Evolutionary conservation across 53 echinoderm and acorn worm species (phyloP).

Genomic region (Holothuria scabra): DNA sequence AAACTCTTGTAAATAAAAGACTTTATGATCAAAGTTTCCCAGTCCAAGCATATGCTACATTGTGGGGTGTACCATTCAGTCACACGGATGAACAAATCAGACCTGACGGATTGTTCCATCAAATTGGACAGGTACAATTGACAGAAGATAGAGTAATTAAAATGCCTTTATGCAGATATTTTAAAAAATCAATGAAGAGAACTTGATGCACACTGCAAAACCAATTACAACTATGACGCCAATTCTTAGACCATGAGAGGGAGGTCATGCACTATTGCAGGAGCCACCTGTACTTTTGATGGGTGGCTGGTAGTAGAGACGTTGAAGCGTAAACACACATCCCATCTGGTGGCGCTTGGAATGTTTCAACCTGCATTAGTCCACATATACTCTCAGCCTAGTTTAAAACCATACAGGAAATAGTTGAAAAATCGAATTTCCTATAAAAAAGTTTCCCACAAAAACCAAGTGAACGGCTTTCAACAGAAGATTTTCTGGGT

Average conservation of each 20-base stretch:
- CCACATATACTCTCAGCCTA: no score
- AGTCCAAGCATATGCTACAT: no score
- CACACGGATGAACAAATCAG: neutral
- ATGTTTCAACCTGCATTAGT: no score
- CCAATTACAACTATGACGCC: constrained; percentile 29
- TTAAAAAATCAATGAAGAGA: constrained; percentile 31
- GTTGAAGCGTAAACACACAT: constrained; percentile 17
- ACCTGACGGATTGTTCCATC: neutral
- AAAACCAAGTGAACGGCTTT: neutral
- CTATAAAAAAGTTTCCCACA: constrained; percentile 19
- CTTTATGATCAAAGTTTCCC: no score
- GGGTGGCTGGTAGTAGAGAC: neutral
- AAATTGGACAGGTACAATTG: neutral
- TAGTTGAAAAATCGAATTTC: constrained; percentile 9
- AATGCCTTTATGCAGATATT: neutral
- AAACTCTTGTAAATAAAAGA: no score
- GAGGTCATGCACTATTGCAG: constrained; percentile 45
- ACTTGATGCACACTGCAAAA: constrained; percentile 18
- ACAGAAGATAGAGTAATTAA: constrained; percentile 27
- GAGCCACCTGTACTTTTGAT: constrained; percentile 40
- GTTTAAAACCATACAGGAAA: constrained; percentile 21
- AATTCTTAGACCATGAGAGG: constrained; percentile 21
- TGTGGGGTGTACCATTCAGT: neutral
- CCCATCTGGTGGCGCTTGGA: constrained; percentile 17
- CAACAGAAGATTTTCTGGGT: no score